These are phyloP conservation scores for Drosophila quinaria DNA, from an alignment of 2,888 invertebrate species.

Conservation along the genomic window DNA sequence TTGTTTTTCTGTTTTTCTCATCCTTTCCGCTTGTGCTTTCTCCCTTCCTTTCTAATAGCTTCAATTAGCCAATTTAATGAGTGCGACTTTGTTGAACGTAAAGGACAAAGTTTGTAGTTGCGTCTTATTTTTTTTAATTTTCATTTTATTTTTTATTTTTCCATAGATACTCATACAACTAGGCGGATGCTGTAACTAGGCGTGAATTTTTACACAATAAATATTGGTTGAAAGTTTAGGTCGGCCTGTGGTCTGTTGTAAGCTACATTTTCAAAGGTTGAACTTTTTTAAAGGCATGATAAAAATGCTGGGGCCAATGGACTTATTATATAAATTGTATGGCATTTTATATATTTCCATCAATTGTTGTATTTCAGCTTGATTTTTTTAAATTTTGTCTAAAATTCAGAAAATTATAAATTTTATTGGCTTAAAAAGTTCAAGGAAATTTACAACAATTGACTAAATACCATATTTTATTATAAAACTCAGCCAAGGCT, in stretches of 20 bases:
- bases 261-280: constrained; percentile 24
- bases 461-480: no score
- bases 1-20: neutral
- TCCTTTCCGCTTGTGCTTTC: constrained; percentile 3
- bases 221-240: constrained; percentile 55
- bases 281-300: constrained; percentile 3
- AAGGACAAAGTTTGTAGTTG: constrained; percentile 70
- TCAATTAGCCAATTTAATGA: constrained; percentile 76
- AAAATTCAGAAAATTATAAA: neutral
- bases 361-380: neutral
- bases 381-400: no score
- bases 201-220: constrained; percentile 77
- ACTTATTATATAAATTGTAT: neutral
- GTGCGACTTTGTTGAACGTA: constrained; percentile 56
- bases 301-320: neutral
- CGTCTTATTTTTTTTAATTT: constrained; percentile 16
- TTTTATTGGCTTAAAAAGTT: neutral
- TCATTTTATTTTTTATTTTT: constrained; percentile 4
- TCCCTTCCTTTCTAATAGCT: constrained; percentile 56
- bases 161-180: neutral
- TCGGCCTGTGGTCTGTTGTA: constrained; percentile 24
- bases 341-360: neutral
- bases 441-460: no score
- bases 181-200: constrained; percentile 41
- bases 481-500: no score